Conservation (phyloP, 2,888 invertebrate species). For the Phyllotreta striolata region DNA sequence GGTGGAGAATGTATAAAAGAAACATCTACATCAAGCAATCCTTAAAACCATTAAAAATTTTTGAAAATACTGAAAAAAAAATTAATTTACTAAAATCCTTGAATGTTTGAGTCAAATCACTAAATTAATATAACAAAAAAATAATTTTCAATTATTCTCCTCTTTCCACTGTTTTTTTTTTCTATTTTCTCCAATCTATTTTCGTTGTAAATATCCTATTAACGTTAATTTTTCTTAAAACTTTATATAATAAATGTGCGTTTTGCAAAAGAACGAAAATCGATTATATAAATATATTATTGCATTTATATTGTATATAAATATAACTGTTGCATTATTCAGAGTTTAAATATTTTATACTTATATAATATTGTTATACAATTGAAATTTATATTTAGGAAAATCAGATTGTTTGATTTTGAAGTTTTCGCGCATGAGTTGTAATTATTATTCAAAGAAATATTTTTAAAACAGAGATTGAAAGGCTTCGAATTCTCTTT, state of each 20-base stretch:
- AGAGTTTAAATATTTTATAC: slow-evolving; percentile 43
- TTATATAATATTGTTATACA: slow-evolving; percentile 45
- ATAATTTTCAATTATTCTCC: too few species aligned
- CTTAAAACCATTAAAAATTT: too few species aligned
- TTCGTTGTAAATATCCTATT: slow-evolving; percentile 22
- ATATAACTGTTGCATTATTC: slow-evolving; percentile 44
- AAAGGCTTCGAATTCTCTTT: slow-evolving; percentile 20
- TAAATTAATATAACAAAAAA: too few species aligned
- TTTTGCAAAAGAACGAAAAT: slow-evolving; percentile 25
- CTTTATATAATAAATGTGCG: slow-evolving; percentile 25
- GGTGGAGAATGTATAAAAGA: too few species aligned
- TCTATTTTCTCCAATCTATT: slow-evolving; percentile 7
- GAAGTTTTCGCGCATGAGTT: slow-evolving; percentile 30
- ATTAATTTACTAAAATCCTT: too few species aligned
- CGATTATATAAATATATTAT: slow-evolving; percentile 25
- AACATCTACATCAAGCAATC: too few species aligned
- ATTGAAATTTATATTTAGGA: slow-evolving; percentile 38
- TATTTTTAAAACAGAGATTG: slow-evolving; percentile 3
- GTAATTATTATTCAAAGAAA: slow-evolving; percentile 13
- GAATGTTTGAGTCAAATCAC: too few species aligned
- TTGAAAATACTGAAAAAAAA: too few species aligned
- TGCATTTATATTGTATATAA: slow-evolving; percentile 44
- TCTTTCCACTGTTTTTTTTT: too few species aligned
- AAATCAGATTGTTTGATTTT: slow-evolving; percentile 23
- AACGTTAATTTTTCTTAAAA: slow-evolving; percentile 20